A percentile compares a stretch with the other conserved stretches of the same genome.
phyloP scores from a whole-genome alignment of 2,888 invertebrate genomes.

The Drosophila robusta region DNA sequence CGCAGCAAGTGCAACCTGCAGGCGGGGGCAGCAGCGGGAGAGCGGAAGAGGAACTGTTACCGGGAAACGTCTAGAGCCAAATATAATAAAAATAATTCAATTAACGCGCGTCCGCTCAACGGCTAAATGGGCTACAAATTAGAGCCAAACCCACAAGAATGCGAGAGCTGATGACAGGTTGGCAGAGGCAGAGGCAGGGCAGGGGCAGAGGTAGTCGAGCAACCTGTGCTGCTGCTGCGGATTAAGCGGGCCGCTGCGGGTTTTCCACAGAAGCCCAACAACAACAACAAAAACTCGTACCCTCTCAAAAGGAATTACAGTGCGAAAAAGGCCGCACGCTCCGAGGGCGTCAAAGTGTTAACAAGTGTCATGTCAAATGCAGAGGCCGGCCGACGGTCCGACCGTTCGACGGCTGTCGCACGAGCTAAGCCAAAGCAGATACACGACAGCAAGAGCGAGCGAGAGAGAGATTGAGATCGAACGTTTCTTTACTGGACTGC shows the following conservation, averaged over 20 bases:
- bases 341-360: constrained; percentile 79
- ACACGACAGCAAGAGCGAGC: background rate
- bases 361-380: constrained; percentile 81
- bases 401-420: constrained; percentile 46
- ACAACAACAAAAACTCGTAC: constrained; percentile 2
- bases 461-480: background rate
- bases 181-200: too few relatives aligned
- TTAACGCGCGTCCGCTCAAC: constrained; percentile 66
- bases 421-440: constrained; percentile 51
- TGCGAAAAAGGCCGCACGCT: constrained; percentile 63
- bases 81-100: constrained; percentile 79
- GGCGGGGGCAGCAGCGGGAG: constrained; percentile 12
- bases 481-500: background rate
- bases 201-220: background rate
- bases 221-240: constrained; percentile 49
- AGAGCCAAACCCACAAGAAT: constrained; percentile 75
- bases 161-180: constrained; percentile 64
- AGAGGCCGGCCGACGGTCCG: constrained; percentile 22
- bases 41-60: constrained; percentile 23
- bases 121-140: constrained; percentile 74
- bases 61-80: constrained; percentile 51
- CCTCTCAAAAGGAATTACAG: constrained; percentile 59
- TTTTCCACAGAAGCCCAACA: constrained; percentile 58
- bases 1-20: constrained; percentile 35
- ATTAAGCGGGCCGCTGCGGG: constrained; percentile 66